Evolutionary conservation across 1,140 invertebrate species (phyloP).

Genomic region (Aphidius ervi): DNA sequence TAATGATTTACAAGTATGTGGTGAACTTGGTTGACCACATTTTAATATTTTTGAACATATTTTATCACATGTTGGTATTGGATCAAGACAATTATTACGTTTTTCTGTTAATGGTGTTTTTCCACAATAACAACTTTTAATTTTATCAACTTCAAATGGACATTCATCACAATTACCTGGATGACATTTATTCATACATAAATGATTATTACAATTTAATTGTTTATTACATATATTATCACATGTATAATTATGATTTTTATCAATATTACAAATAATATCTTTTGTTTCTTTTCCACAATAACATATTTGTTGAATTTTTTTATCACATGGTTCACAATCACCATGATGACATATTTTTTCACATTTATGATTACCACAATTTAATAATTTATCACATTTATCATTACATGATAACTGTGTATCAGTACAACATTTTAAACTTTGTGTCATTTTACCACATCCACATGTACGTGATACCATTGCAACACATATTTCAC

Average conservation of each 20-base stretch:
- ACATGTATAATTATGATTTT: constrained; percentile 48
- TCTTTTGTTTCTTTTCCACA: constrained; percentile 57
- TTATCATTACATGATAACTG: constrained; percentile 67
- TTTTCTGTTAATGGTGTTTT: constrained; percentile 57
- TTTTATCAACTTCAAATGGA: constrained; percentile 57
- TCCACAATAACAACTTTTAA: constrained; percentile 82
- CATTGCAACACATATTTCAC: constrained; percentile 62
- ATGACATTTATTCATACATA: constrained; percentile 71
- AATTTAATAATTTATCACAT: constrained; percentile 62
- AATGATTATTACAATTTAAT: constrained; percentile 75
- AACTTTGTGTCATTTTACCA: constrained; percentile 62
- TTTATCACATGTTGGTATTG: constrained; percentile 80
- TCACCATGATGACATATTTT: constrained; percentile 57
- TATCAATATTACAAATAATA: constrained; percentile 51
- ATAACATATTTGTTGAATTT: constrained; percentile 56
- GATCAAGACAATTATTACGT: constrained; percentile 74
- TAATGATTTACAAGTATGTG: constrained; percentile 66
- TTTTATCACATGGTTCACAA: constrained; percentile 52
- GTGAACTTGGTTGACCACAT: constrained; percentile 74
- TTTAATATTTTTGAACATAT: constrained; percentile 72
- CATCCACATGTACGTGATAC: constrained; percentile 68
- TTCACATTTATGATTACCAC: constrained; percentile 57
- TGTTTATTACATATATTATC: constrained; percentile 59
- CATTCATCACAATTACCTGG: constrained; percentile 63
- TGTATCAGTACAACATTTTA: constrained; percentile 67